A percentile compares a stretch with the other conserved stretches of the same genome.
These are phyloP conservation scores for Axinella damicornis DNA, from an alignment of 37 sponge, comb jelly and placozoan species.

Conservation along the genomic window DNA sequence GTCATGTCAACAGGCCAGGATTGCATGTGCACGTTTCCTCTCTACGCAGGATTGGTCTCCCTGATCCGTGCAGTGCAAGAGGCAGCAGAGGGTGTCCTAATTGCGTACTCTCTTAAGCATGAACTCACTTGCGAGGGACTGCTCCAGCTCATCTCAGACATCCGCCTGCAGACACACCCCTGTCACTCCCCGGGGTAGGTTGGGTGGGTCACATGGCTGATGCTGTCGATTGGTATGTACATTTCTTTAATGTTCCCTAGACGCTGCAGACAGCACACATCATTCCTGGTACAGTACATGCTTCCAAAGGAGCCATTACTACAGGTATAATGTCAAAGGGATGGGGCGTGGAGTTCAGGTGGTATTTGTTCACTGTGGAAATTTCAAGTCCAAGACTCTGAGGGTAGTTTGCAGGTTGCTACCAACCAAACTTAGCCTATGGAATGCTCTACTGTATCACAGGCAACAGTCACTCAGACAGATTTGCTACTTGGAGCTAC, in stretches of 20 bases:
- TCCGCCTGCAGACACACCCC: background rate
- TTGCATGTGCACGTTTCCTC: too few relatives aligned
- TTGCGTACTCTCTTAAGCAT: slow-evolving; percentile 42
- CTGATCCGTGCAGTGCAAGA: slow-evolving; percentile 2
- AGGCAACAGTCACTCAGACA: background rate
- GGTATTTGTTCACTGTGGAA: too few relatives aligned
- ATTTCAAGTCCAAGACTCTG: too few relatives aligned
- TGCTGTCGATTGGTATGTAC: too few relatives aligned
- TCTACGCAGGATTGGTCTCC: background rate
- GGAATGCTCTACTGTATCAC: background rate
- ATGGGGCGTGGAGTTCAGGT: too few relatives aligned
- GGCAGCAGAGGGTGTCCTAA: slow-evolving; percentile 9
- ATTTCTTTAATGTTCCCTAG: background rate
- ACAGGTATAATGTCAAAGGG: background rate
- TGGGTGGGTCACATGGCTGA: background rate
- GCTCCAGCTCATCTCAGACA: slow-evolving; percentile 10
- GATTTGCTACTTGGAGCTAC: slow-evolving; percentile 12
- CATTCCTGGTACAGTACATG: slow-evolving; percentile 9
- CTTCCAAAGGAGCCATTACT: slow-evolving; percentile 14
- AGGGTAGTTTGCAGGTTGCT: too few relatives aligned
- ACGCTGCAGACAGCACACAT: background rate
- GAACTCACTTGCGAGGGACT: slow-evolving; percentile 32
- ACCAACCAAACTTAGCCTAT: too few relatives aligned
- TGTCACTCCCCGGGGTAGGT: background rate
- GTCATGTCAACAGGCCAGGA: background rate